Base-by-base conservation (phyloP, 2,113 vertebrate genomes). In the Origma solitaria region DNA sequence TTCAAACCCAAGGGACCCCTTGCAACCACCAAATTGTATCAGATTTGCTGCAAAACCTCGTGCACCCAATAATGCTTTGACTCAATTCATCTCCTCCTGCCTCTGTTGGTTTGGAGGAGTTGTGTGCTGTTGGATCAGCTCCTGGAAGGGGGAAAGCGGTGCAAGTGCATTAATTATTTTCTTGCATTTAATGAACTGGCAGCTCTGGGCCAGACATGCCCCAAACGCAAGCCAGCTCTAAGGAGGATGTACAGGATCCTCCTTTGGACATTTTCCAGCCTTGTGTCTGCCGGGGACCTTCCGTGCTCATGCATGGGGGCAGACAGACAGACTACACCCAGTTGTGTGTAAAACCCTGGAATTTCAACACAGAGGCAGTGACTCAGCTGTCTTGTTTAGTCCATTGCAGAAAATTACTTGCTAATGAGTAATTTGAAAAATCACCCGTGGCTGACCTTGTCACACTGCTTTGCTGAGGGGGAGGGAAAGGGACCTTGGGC, bases 281-380 rank as follows among this genome's bases (percentile, higher is more conserved):
- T 49, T 9, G 1, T 2, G 6, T 35, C 33, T 2, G 1, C 42
- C 1, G 0, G 37, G 35, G 24, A 49, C 17, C 20, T 22, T 40
- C 68, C 0, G 1, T 31, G 23, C 15, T 3, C 3, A 8, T 5
- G 13, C 22, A 1, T 3, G 15, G 31, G 33, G 85, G 42, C 5
- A 12, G 38, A 42, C 0, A 0, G 37, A 71, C 42, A 49, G 56
- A 35, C 35, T 27, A 9, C 22, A 56, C 3, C 25, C 40, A 22
- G 33, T 2, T 9, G 2, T 76, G 33, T 27, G 20, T 35, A 76
- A 83, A 75, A 8, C 16, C 25, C 51, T 37, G 33, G 37, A 56
- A 83, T n/a, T 27, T 50, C 33, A 6, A 3, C 17, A 33, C 20
- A 33, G 31, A 69, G 40, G n/a, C 61, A 83, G 71, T 2, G 3